These are phyloP conservation scores for Trichonephila inaurata DNA, from an alignment of 1,140 invertebrate genomes.

Conservation along the genomic window DNA sequence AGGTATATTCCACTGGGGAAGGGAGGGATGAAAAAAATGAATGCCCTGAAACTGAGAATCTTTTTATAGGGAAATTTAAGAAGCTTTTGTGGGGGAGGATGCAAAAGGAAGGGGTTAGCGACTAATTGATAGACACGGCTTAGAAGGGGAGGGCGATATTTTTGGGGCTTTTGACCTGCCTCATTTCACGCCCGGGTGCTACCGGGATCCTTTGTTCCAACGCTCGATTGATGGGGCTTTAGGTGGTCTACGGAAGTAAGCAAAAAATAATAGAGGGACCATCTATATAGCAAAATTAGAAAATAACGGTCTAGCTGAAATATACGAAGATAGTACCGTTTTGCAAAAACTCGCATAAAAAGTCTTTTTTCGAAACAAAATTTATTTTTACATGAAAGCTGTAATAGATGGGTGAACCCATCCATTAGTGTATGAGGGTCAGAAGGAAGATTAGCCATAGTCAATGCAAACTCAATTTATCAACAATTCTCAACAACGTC, in stretches of 20 bases:
- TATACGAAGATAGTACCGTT: no score
- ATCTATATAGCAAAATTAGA: background rate
- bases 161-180: background rate
- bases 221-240: constrained; percentile 63
- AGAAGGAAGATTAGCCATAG: no score
- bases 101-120: constrained; percentile 20
- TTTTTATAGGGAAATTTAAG: constrained; percentile 52
- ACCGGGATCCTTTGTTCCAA: constrained; percentile 29
- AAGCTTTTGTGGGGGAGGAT: background rate
- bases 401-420: no score
- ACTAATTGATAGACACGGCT: constrained; percentile 59
- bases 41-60: constrained; percentile 13
- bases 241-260: background rate
- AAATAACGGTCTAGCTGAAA: background rate
- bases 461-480: no score
- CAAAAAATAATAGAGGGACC: background rate
- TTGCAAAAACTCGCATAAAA: no score
- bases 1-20: constrained; percentile 3
- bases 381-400: no score
- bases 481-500: no score
- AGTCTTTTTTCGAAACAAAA: no score
- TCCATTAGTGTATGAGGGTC: no score
- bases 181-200: constrained; percentile 41
- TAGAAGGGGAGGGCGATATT: constrained; percentile 34
- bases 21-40: background rate